Evolutionary conservation across 1,140 invertebrate species (phyloP), one percentile per base, ranked within the genome.

Genomic region (Listronotus oregonensis): DNA sequence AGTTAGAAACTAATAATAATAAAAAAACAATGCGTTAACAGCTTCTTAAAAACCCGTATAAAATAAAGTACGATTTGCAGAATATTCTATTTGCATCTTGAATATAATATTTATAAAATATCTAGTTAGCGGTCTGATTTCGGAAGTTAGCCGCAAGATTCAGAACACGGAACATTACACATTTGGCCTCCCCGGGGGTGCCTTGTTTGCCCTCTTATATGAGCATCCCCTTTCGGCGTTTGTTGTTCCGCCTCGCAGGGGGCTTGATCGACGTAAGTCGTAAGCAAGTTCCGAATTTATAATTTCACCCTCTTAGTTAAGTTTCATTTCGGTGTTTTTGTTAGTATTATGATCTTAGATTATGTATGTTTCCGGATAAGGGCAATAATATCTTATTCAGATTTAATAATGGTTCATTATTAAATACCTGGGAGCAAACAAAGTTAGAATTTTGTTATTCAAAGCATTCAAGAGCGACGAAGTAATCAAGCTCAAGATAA

Each of bases 291-390:
- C 60, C 49, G 60, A 54, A 63, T 63, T 63, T 63, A 43, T 63
- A 63, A 63, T 63, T 63, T 63, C 60, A 40, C 60, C 60, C 60
- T 63, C 60, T 52, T 55, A 54, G 50, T 27, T 63, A 63, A 63
- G 60, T 63, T 63, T 63, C 49, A 63, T 63, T 63, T 37, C 50
- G 14, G 50, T 63, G 60, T 63, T 63, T 63, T 63, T 63, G 60
- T 62, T 63, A 54, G 60, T 55, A 63, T 52, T 44, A 63, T 63
- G 52, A 63, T 63, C 60, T 50, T 21, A 34, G 60, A 39, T 63
- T 63, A 47, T 61, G 47, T 46, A 50, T 63, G 49, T 63, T 63
- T 63, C 60, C 60, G 50, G 60, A 34, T 32, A 47, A 34, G 21
- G 47, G 46, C 46, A 51, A 40, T 50, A 21, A 51, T 51, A 50